Percentiles rank a stretch among this genome's conserved stretches.
Evolutionary conservation across 2,113 vertebrate genomes (phyloP).

Genomic region (Scartelaos histophorus): DNA sequence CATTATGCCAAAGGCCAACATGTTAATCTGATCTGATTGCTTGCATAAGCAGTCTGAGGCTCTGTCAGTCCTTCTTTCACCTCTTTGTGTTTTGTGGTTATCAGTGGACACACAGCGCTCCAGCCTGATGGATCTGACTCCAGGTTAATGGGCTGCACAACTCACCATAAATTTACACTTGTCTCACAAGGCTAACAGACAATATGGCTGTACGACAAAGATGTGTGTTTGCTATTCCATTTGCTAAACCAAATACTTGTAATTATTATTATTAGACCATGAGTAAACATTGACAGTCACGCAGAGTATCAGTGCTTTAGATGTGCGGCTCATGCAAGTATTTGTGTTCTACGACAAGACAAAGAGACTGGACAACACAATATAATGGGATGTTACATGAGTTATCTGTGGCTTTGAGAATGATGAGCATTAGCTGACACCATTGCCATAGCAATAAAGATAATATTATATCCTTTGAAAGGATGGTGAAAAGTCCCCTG

Average conservation of each 20-base stretch:
- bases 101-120: conserved; percentile 52
- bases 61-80: conserved; percentile 39
- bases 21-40: conserved; percentile 68
- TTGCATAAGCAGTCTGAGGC: conserved; percentile 57
- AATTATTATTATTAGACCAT: conserved; percentile 5
- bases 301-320: neutral
- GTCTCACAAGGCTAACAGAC: conserved; percentile 43
- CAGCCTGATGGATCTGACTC: conserved; percentile 35
- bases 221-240: conserved; percentile 16
- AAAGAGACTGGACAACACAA: neutral
- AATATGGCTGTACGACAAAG: conserved; percentile 29
- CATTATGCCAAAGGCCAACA: conserved; percentile 53
- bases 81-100: conserved; percentile 56
- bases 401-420: too few species aligned
- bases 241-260: conserved; percentile 10
- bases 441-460: neutral
- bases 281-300: neutral
- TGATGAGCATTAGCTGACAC: neutral
- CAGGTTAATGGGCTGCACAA: conserved; percentile 24
- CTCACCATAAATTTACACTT: conserved; percentile 19
- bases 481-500: too few species aligned
- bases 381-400: neutral
- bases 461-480: too few species aligned
- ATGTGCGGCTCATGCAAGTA: neutral
- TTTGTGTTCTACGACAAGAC: neutral